Conservation (phyloP, 2,113 vertebrate species). For the Mormyrus lacerda region DNA sequence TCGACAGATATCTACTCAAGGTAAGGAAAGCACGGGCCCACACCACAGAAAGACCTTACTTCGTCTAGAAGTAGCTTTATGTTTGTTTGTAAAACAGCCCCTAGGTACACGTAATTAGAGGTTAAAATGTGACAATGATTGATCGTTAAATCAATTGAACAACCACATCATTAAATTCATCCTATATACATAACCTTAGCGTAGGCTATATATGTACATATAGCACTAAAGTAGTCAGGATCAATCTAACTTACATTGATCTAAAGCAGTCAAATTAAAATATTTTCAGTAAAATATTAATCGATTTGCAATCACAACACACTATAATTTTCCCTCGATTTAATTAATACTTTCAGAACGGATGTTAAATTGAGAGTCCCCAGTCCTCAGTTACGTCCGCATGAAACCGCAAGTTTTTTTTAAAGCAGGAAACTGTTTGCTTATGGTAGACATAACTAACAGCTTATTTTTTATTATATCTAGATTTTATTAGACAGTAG, state of each 20-base stretch:
- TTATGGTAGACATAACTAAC: not conserved
- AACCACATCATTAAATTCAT: not conserved
- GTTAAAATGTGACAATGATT: not conserved
- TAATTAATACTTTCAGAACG: not conserved
- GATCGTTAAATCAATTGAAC: constrained; percentile 8
- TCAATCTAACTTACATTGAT: not conserved
- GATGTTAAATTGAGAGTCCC: not conserved
- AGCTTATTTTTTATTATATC: not conserved
- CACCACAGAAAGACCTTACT: not conserved
- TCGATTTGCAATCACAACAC: not conserved
- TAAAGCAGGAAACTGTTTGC: not conserved
- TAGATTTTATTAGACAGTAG: not conserved
- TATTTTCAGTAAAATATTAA: not conserved
- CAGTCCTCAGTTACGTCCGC: not conserved
- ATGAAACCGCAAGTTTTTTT: not conserved
- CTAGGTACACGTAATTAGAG: not conserved
- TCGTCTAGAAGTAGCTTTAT: not conserved
- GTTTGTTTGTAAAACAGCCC: not conserved
- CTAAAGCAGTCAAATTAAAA: not conserved
- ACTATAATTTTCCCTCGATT: not conserved
- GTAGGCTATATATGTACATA: not conserved
- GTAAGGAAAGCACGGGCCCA: constrained; percentile 47
- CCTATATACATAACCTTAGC: not conserved
- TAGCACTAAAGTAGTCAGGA: not conserved
- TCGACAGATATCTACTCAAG: constrained; percentile 94